Base-by-base conservation (phyloP, 2,888 invertebrate genomes). In the Deilephila elpenor region DNA sequence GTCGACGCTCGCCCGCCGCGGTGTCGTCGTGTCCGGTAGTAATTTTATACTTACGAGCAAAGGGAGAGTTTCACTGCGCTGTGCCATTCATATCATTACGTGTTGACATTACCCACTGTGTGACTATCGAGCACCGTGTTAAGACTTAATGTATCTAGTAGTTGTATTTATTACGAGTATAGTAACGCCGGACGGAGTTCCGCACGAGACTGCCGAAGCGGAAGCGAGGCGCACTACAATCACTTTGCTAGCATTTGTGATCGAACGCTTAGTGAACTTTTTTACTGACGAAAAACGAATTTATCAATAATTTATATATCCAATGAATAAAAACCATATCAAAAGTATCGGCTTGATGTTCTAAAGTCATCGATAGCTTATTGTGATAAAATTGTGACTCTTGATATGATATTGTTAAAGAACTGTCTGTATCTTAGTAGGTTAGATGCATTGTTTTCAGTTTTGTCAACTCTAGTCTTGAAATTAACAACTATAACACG, bases 381-480 rank as follows among this genome's bases (percentile, higher is more conserved):
- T 78, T 76, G 77, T 79, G 81, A 77, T 79, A 78, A 76, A 76
- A 75, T 78, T 75, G 72, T 80, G 77, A 78, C 77, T 77, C 79
- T 76, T 64, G 53, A 72, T 64, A 67, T 67, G 44, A 75, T 76
- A 77, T 78, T 80, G 77, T 77, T 78, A 79, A 77, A 80, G 75
- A 80, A 75, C 77, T 80, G 74, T 79, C 78, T 56, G 70, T 72
- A 72, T 72, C 61, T 73, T 73, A 17, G 37, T 73, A 73, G 72
- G 34, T 73, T 73, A 73, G 64, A 78, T 76, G 79, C 76, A 78
- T 83, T 82, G 79, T 79, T 78, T 84, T 81, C 79, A 80, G 78
- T 80, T 84, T 83, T 82, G 76, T 80, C 78, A 83, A 84, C 84
- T 91, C 91, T 91, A 92, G 91, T 92, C 92, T 88, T 86, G 84